These are phyloP conservation scores for Patella depressa DNA, from an alignment of 2,888 invertebrate genomes.

Conservation along the genomic window DNA sequence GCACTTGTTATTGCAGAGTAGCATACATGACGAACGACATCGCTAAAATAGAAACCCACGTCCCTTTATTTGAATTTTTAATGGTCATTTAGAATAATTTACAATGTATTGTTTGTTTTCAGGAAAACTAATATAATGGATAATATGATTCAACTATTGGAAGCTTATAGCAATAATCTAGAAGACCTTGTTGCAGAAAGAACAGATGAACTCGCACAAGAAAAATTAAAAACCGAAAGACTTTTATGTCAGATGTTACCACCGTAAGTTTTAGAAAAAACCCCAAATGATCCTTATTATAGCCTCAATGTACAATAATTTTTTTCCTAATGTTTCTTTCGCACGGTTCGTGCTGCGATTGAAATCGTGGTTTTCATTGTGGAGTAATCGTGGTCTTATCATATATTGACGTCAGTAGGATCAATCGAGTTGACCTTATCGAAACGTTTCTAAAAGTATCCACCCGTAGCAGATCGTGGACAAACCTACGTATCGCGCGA, in stretches of 20 bases:
- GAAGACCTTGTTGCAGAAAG: constrained; percentile 62
- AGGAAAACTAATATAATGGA: constrained; percentile 65
- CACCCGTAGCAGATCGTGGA: too few species aligned
- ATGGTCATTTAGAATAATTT: neutral
- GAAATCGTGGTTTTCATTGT: too few species aligned
- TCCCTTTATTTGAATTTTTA: neutral
- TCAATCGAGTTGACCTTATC: neutral
- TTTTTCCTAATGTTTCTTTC: too few species aligned
- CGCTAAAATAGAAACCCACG: too few species aligned
- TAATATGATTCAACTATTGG: constrained; percentile 65
- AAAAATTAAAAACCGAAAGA: constrained; percentile 67
- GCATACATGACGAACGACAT: too few species aligned
- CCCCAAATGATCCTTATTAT: neutral
- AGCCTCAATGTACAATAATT: neutral
- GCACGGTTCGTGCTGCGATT: too few species aligned
- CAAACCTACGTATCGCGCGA: too few species aligned
- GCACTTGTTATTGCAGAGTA: too few species aligned
- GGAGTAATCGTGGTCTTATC: too few species aligned
- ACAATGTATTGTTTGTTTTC: constrained; percentile 11
- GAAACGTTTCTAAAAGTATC: too few species aligned
- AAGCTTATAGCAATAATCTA: constrained; percentile 64
- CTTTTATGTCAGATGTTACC: constrained; percentile 67
- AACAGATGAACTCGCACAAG: constrained; percentile 62
- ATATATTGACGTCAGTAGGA: too few species aligned
- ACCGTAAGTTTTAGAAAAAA: constrained; percentile 48